Evolutionary conservation across 2,113 vertebrate genomes (phyloP).

Genomic region (Protobothrops mucrosquamatus): DNA sequence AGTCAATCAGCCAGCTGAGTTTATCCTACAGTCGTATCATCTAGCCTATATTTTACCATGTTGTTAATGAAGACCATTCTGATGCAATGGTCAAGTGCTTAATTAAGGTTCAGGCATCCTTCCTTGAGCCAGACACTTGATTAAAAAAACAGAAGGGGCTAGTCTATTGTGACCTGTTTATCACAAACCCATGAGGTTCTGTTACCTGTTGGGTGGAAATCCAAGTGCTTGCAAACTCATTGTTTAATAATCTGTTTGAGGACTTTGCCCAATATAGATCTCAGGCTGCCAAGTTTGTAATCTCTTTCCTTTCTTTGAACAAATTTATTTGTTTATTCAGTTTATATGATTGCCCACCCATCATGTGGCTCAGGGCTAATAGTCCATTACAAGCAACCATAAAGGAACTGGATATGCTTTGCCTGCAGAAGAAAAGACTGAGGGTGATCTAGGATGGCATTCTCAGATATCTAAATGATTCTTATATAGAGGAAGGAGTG

Average conservation of each 20-base stretch:
- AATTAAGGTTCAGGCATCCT: background rate
- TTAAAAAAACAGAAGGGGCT: background rate
- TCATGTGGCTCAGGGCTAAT: background rate
- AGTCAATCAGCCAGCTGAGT: background rate
- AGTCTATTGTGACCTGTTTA: background rate
- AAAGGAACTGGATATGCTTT: background rate
- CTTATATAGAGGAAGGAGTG: background rate
- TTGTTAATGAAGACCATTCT: background rate
- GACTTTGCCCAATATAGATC: background rate
- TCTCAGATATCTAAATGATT: background rate
- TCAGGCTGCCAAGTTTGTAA: background rate
- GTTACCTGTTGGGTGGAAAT: background rate
- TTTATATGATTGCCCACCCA: background rate
- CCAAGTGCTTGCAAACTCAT: background rate
- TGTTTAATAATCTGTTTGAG: background rate
- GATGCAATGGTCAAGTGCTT: background rate
- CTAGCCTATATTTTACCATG: background rate
- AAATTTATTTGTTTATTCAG: background rate
- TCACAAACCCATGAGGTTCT: background rate
- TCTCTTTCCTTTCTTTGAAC: background rate
- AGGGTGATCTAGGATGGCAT: background rate
- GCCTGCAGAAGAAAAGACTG: background rate
- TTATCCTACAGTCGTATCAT: background rate
- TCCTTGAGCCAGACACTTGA: background rate
- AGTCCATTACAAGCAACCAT: background rate